A percentile compares a stretch with the other conserved stretches of the same genome.
These are phyloP conservation scores for Capitulum mitella DNA, from an alignment of 2,888 invertebrate genomes.

Conservation along the genomic window DNA sequence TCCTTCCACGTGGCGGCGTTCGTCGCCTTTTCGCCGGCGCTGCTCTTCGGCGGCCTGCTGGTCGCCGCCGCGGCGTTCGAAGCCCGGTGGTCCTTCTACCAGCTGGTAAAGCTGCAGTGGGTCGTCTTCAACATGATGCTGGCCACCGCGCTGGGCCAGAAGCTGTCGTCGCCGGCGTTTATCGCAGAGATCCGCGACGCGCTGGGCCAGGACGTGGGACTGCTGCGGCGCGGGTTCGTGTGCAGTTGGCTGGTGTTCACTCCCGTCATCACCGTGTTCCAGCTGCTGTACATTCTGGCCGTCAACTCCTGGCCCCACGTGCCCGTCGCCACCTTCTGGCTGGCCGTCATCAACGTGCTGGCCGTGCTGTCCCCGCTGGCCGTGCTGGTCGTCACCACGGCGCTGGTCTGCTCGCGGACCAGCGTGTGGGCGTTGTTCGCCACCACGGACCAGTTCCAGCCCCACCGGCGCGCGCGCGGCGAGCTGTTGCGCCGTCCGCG, in stretches of 20 bases:
- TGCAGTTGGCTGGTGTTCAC: background rate
- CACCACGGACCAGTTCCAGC: too few relatives aligned
- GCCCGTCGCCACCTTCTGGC: too few relatives aligned
- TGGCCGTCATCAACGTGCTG: too few relatives aligned
- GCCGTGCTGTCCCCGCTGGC: too few relatives aligned
- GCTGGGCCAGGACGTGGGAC: background rate
- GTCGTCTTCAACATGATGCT: too few relatives aligned
- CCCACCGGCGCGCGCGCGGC: too few relatives aligned
- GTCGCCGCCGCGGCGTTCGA: background rate
- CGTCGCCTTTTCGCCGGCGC: background rate
- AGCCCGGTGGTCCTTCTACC: background rate
- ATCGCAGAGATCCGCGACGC: background rate
- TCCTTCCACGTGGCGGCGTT: background rate
- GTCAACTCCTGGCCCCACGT: too few relatives aligned
- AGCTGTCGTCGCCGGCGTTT: background rate
- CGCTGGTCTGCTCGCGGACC: too few relatives aligned
- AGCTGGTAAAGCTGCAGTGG: background rate
- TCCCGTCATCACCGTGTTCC: background rate
- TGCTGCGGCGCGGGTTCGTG: background rate
- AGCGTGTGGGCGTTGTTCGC: too few relatives aligned
- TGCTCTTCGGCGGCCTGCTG: background rate
- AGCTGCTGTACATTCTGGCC: background rate
- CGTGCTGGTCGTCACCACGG: too few relatives aligned
- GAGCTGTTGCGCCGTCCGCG: background rate
- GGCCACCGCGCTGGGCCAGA: background rate